A percentile compares a stretch with the other conserved stretches of the same genome.
phyloP scores from a whole-genome alignment of 2,888 invertebrate genomes.

The Muscina levida region DNA sequence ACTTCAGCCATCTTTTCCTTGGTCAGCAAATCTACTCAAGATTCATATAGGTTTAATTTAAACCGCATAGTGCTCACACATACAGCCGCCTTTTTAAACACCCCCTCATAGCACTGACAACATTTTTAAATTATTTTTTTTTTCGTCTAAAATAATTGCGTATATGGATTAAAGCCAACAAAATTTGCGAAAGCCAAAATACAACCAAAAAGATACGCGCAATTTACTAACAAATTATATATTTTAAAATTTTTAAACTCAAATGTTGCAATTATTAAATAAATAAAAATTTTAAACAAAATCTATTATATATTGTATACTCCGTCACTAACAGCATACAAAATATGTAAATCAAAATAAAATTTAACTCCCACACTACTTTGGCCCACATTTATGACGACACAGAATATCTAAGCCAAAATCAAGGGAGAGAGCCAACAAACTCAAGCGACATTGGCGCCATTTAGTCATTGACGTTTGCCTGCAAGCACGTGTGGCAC shows the following conservation, averaged over 20 bases:
- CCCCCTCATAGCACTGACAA: too few relatives aligned
- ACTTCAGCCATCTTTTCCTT: too few relatives aligned
- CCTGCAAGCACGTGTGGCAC: slow-evolving; percentile 67
- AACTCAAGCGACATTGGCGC: slow-evolving; percentile 59
- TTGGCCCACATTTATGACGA: too few relatives aligned
- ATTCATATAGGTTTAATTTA: too few relatives aligned
- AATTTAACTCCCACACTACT: too few relatives aligned
- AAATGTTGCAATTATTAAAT: neutral
- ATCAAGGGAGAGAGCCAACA: neutral
- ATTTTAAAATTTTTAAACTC: too few relatives aligned
- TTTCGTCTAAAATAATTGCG: slow-evolving; percentile 65
- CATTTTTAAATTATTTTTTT: slow-evolving; percentile 42
- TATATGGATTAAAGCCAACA: slow-evolving; percentile 67
- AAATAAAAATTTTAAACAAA: slow-evolving; percentile 2
- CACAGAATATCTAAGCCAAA: too few relatives aligned
- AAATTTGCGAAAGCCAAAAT: neutral
- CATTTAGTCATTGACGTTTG: slow-evolving; percentile 65
- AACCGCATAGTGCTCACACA: too few relatives aligned
- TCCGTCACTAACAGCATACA: neutral
- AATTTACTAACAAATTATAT: neutral
- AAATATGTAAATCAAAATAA: neutral
- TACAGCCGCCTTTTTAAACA: too few relatives aligned
- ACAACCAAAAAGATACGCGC: slow-evolving; percentile 40
- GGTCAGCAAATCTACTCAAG: too few relatives aligned
- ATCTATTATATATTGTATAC: neutral